Conservation (phyloP, 2,888 invertebrate genomes). For the Abscondita cerata region DNA sequence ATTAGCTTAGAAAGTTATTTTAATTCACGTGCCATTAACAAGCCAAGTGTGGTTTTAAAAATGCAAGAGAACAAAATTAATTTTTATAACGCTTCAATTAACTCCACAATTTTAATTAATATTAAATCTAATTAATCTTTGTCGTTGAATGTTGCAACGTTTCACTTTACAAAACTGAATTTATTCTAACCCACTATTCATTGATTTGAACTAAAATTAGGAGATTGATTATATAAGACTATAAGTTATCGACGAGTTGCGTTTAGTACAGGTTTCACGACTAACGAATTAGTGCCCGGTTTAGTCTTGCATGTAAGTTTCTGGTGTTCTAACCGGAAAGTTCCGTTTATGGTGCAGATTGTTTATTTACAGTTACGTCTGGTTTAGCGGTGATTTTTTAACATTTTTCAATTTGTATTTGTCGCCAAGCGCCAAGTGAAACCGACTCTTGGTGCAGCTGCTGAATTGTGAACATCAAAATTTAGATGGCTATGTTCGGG, state of each 20-base stretch:
- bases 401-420: too few species aligned
- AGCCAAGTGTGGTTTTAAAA: neutral
- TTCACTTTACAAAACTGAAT: slow-evolving; percentile 2
- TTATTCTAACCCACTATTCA: neutral
- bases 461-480: neutral
- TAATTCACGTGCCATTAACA: neutral
- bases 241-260: neutral
- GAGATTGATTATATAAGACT: too few species aligned
- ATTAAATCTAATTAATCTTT: slow-evolving; percentile 1
- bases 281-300: too few species aligned
- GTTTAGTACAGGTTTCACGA: too few species aligned
- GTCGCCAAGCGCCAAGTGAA: neutral
- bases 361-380: too few species aligned
- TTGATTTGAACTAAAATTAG: slow-evolving; percentile 7
- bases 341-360: too few species aligned
- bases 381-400: too few species aligned
- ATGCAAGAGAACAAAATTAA: neutral
- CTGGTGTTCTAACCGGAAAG: too few species aligned
- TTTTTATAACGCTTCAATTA: slow-evolving; percentile 1
- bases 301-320: too few species aligned
- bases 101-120: neutral
- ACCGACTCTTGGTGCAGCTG: slow-evolving; percentile 10
- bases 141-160: neutral
- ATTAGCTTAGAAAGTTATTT: slow-evolving; percentile 1
- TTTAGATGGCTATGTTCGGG: too few species aligned